Evolutionary conservation across 2,888 invertebrate species (phyloP), one percentile per base, ranked within the genome.

Genomic region (Kryphioiulus occultus): DNA sequence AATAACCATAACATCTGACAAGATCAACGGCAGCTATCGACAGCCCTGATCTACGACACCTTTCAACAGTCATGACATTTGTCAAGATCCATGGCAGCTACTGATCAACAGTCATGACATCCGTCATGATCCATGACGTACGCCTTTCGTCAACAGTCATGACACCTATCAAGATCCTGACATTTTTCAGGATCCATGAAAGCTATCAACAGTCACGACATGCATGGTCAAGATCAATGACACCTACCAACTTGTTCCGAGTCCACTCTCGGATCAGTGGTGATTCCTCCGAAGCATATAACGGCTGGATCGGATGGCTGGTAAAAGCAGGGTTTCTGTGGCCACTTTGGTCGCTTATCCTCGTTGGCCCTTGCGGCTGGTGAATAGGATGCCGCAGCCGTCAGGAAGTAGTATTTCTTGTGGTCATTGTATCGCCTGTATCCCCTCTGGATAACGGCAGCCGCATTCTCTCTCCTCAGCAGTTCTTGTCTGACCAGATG

Each of bases 271-370:
- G 22, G 4, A 59, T 84, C 84, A 84, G 32, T 84, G n/a, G 84
- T 84, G 4, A 84, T n/a, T 84, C 84, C 84, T 84, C 84, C 84
- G 19, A 84, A 84, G 84, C 84, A 84, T 7, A 84, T 12, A 32
- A 84, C 30, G 19, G 84, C 84, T 12, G 84, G 35, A 19, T 39
- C 39, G 1, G 39, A 19, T 7, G 84, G 84, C 4, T 32, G 10
- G 22, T 39, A 3, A 12, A 84, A 84, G 35, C n/a, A 84, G 4
- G 84, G 84, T 9, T 4, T 32, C 17, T 84, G 7, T 0, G 35
- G 84, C 84, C 17, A 32, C 30, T 59, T 59, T n/a, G 3, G 5
- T 0, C 7, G 59, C 5, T 22, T 22, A n/a, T 22, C 22, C 32
- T 39, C 32, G 9, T n/a, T 84, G 84, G 35, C 10, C 32, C 39